phyloP scores from a whole-genome alignment of 2,797 vertebrate species.

The Anabacerthia variegaticeps region DNA sequence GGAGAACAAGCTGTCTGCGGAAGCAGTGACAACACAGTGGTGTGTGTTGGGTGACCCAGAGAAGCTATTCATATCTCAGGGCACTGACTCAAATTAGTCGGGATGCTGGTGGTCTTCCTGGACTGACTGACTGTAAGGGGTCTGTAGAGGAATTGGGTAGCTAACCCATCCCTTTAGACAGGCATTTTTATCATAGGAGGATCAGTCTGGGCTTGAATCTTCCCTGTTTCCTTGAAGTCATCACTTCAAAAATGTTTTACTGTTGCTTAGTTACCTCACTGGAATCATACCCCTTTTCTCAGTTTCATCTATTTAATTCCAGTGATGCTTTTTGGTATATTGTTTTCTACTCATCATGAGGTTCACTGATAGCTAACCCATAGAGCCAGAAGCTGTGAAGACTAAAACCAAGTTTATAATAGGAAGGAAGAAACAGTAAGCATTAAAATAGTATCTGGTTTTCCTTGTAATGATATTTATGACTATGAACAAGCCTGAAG shows the following conservation, averaged over 20 bases:
- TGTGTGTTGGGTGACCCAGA: background rate
- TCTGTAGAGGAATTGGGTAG: background rate
- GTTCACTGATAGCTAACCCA: background rate
- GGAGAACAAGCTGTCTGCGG: background rate
- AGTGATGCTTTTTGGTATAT: background rate
- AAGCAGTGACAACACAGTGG: rapidly evolving
- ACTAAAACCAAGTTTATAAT: background rate
- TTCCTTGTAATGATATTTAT: background rate
- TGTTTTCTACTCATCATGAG: background rate
- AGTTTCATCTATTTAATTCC: background rate
- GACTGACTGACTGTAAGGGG: background rate
- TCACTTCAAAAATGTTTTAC: background rate
- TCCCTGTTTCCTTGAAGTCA: background rate
- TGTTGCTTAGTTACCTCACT: background rate
- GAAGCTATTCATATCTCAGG: background rate
- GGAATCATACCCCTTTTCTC: background rate
- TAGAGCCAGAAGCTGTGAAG: background rate
- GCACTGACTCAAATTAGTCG: background rate
- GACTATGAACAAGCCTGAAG: background rate
- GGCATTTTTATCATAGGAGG: background rate
- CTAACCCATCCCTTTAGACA: background rate
- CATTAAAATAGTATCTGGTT: background rate
- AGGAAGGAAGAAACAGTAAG: background rate
- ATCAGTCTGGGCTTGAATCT: background rate
- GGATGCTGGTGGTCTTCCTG: background rate